These are phyloP conservation scores for Camptogramma bilineatum DNA, from an alignment of 2,888 invertebrate species.

Conservation along the genomic window DNA sequence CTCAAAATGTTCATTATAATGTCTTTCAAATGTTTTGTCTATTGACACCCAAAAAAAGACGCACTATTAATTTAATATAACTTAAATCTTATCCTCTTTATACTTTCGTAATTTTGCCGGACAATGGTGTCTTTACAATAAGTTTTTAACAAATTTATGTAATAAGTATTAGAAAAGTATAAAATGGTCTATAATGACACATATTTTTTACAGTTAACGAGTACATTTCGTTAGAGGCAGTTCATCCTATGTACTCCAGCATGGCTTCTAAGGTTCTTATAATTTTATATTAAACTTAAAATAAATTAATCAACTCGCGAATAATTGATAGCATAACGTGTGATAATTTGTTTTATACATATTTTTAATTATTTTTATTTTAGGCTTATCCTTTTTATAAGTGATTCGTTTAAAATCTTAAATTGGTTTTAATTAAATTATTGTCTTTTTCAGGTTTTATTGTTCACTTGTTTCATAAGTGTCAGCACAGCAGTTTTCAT, in stretches of 20 bases:
- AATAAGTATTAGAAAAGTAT: slow-evolving; percentile 78
- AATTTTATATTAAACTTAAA: not conserved
- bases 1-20: too few relatives aligned
- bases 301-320: too few relatives aligned
- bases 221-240: slow-evolving; percentile 69
- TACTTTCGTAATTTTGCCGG: slow-evolving; percentile 53
- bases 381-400: too few relatives aligned
- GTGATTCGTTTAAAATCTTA: slow-evolving; percentile 19
- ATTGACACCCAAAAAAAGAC: too few relatives aligned
- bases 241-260: slow-evolving; percentile 64
- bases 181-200: slow-evolving; percentile 71
- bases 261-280: slow-evolving; percentile 70
- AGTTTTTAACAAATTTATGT: slow-evolving; percentile 74
- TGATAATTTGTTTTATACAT: too few relatives aligned
- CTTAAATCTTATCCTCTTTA: slow-evolving; percentile 60
- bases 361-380: too few relatives aligned
- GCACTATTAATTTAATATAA: too few relatives aligned
- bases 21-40: too few relatives aligned
- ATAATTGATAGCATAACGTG: too few relatives aligned
- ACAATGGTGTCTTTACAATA: slow-evolving; percentile 58
- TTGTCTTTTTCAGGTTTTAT: slow-evolving; percentile 63
- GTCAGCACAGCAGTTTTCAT: slow-evolving; percentile 63
- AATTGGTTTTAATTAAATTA: slow-evolving; percentile 38
- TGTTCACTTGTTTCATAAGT: slow-evolving; percentile 61
- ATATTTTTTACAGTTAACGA: slow-evolving; percentile 73